Evolutionary conservation across 2,113 vertebrate genomes (phyloP), one percentile per base, ranked within the genome.

Genomic region (Prolemur simus): DNA sequence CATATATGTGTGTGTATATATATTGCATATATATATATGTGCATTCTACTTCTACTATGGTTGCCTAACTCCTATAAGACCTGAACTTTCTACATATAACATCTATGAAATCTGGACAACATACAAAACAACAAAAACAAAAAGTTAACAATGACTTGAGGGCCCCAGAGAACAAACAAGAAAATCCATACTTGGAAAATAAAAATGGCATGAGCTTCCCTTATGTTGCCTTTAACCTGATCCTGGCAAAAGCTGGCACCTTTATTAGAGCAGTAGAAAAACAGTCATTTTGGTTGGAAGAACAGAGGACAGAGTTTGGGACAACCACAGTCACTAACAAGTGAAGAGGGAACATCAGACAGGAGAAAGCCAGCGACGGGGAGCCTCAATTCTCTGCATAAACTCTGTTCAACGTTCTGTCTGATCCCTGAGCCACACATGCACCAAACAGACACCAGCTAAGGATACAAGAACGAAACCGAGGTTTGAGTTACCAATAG

Each of bases 181-280:
- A 49, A 37, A 5, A 45, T 25, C 11, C 14, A 5, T 4, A 0
- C 49, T 20, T 7, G 20, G 32, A 37, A 25, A 74, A 52, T 27
- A 54, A 1, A 5, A 39, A 1, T 2, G 5, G 10, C 27, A 6
- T 3, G 21, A 80, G 42, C 3, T 39, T 42, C 42, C 34, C 0
- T 15, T 1, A 6, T 0, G 1, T 69, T 52, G 39, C 39, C 15
- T 34, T 49, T 14, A 34, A 20, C 29, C 27, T 12, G 63, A 42
- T 54, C 56, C 52, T 0, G 23, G 21, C n/a, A 6, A 10, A 39
- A 60, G 42, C 0, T 3, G 37, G 32, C 69, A 56, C 42, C 25
- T 68, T 39, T 9, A 1, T 18, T 13, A 11, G 15, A 49, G 0
- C 11, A 42, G 1, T 0, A 54, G 88, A 49, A 73, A 80, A 5